These are phyloP conservation scores for Lepidothrix coronata DNA, from an alignment of 2,113 vertebrate species.

Conservation along the genomic window DNA sequence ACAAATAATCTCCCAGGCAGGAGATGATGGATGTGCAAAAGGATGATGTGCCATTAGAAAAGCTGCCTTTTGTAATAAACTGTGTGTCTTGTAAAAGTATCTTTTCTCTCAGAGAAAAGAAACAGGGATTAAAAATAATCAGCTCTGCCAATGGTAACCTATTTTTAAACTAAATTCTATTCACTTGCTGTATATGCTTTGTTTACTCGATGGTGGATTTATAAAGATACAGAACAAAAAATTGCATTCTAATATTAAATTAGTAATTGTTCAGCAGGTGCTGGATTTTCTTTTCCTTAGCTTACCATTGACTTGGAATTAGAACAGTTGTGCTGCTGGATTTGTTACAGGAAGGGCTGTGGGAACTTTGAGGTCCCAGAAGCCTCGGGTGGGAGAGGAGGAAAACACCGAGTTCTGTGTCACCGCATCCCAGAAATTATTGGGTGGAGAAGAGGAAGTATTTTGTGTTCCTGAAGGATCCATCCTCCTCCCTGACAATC, in stretches of 20 bases:
- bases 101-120: not conserved
- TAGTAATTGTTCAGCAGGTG: not conserved
- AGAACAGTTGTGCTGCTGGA: not conserved
- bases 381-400: not conserved
- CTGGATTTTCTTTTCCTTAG: not conserved
- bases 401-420: not conserved
- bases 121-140: not conserved
- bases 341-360: not conserved
- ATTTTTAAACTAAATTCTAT: not conserved
- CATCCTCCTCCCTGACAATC: not conserved
- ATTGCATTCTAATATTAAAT: not conserved
- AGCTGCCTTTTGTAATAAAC: not conserved
- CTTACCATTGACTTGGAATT: not conserved
- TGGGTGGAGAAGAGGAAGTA: not conserved
- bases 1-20: not conserved
- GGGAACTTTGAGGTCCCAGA: not conserved
- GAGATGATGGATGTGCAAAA: not conserved
- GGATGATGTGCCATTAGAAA: not conserved
- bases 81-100: not conserved
- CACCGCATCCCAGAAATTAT: fast-evolving
- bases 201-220: not conserved
- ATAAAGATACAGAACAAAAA: not conserved
- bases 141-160: not conserved
- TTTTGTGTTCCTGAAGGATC: not conserved
- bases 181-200: not conserved